A percentile compares a stretch with the other conserved stretches of the same genome.
Conservation (phyloP, 2,888 invertebrate genomes). For the Aphidius colemani region DNA sequence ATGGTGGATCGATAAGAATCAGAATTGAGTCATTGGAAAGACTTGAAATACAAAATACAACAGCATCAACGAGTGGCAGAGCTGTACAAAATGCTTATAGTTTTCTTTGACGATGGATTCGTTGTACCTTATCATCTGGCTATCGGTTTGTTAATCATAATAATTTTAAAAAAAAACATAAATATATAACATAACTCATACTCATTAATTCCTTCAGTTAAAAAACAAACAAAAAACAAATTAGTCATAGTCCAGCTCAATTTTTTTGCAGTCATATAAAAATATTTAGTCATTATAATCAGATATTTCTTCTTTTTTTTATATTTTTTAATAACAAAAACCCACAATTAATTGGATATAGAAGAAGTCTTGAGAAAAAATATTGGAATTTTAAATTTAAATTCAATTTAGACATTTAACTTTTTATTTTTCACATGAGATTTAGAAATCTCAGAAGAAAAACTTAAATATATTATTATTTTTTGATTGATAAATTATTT, state of each 20-base stretch:
- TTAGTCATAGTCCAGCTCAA: slow-evolving; percentile 18
- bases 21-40: slow-evolving; percentile 79
- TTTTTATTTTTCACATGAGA: no score
- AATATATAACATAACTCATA: no score
- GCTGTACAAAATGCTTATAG: slow-evolving; percentile 71
- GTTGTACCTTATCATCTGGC: slow-evolving; percentile 46
- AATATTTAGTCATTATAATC: slow-evolving; percentile 4
- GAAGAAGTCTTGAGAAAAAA: no score
- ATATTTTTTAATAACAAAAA: background rate
- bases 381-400: no score
- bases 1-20: slow-evolving; percentile 81
- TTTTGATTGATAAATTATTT: no score
- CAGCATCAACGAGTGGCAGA: slow-evolving; percentile 57
- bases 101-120: slow-evolving; percentile 64
- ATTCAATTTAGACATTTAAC: no score
- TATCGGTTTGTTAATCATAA: slow-evolving; percentile 50
- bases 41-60: slow-evolving; percentile 61
- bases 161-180: slow-evolving; percentile 40
- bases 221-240: slow-evolving; percentile 13
- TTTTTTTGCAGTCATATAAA: slow-evolving; percentile 13
- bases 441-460: no score
- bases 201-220: background rate
- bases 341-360: no score
- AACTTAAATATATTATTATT: no score
- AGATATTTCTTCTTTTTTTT: slow-evolving; percentile 6